Evolutionary conservation across 2,113 vertebrate genomes (phyloP).

Genomic region (Paraplagusia blochii): DNA sequence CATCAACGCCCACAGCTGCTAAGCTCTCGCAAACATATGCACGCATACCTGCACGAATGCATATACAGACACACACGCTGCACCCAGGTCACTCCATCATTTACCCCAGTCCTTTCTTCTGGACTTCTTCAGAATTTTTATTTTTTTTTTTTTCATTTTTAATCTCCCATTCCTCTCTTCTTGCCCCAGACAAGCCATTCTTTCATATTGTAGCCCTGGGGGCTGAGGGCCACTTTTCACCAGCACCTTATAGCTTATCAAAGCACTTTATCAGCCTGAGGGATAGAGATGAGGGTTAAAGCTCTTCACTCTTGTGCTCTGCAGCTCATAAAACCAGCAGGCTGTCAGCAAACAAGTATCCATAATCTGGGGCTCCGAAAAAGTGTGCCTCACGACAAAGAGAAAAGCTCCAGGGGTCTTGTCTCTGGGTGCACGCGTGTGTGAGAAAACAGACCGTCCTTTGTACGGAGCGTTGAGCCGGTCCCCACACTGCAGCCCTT

Average conservation of each 20-base stretch:
- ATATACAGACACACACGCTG: slow-evolving; percentile 23
- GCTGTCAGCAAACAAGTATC: slow-evolving; percentile 82
- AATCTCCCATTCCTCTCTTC: slow-evolving; percentile 48
- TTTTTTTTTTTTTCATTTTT: slow-evolving; percentile 20
- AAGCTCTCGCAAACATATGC: slow-evolving; percentile 20
- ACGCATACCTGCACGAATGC: slow-evolving; percentile 28
- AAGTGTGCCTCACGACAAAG: slow-evolving; percentile 38
- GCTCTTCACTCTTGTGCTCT: slow-evolving; percentile 79
- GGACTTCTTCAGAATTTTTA: slow-evolving; percentile 27
- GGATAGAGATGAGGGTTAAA: slow-evolving; percentile 88
- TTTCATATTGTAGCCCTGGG: slow-evolving; percentile 81
- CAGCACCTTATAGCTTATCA: slow-evolving; percentile 85
- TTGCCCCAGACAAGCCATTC: slow-evolving; percentile 76
- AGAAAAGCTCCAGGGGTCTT: slow-evolving; percentile 38
- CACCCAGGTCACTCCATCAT: slow-evolving; percentile 49
- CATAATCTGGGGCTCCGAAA: slow-evolving; percentile 72
- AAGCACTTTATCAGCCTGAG: slow-evolving; percentile 92
- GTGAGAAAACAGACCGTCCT: slow-evolving; percentile 74
- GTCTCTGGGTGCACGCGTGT: slow-evolving; percentile 40
- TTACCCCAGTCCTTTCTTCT: slow-evolving; percentile 46
- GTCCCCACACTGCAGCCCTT: slow-evolving; percentile 55
- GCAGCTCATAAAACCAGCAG: slow-evolving; percentile 68
- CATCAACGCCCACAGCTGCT: slow-evolving; percentile 64
- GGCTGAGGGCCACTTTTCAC: slow-evolving; percentile 78
- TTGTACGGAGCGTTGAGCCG: slow-evolving; percentile 59